A percentile compares a stretch with the other conserved stretches of the same genome.
phyloP scores from a whole-genome alignment of 2,113 vertebrate species.

The Ellobius talpinus region DNA sequence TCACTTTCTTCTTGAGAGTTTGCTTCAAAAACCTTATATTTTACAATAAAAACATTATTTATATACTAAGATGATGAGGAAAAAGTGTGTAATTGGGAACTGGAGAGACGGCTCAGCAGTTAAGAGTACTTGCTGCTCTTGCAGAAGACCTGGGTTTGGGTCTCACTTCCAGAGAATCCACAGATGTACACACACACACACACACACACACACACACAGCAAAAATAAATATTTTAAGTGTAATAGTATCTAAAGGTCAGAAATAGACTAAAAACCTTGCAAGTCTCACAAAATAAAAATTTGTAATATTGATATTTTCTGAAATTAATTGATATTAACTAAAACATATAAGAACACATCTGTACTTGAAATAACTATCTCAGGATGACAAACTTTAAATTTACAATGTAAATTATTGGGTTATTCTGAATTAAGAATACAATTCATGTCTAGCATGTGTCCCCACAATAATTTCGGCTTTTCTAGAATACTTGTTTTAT shows the following conservation, averaged over 20 bases:
- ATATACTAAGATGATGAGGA: background rate
- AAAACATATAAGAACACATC: background rate
- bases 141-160: background rate
- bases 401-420: background rate
- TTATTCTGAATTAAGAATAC: background rate
- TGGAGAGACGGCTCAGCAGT: background rate
- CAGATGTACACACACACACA: background rate
- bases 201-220: background rate
- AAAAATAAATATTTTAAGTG: background rate
- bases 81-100: background rate
- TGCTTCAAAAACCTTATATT: background rate
- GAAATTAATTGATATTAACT: constrained; percentile 28
- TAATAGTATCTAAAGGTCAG: constrained; percentile 35
- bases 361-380: constrained; percentile 40
- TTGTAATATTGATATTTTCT: background rate
- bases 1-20: background rate
- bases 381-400: background rate
- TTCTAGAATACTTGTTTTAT: background rate
- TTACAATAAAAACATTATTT: constrained; percentile 14
- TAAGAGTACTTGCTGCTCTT: background rate
- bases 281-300: constrained; percentile 51
- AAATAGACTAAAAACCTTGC: background rate
- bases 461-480: background rate
- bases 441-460: background rate
- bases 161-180: background rate